Base-by-base conservation (phyloP, 2,113 vertebrate species). In the Brachionichthys hirsutus region DNA sequence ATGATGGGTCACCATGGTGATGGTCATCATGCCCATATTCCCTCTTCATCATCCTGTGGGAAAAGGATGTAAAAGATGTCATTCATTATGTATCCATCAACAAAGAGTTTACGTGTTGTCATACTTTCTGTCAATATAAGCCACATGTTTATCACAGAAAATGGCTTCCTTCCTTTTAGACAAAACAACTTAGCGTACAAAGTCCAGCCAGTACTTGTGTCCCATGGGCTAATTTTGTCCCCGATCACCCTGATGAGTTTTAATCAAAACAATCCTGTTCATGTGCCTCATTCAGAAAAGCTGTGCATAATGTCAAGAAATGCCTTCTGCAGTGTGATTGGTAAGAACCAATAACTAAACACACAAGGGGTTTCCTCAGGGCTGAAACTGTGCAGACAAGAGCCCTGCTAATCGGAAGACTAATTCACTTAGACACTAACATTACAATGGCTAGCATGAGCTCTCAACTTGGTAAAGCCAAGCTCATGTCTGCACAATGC, bases 41-140 rank as follows among this genome's bases (percentile, higher is more conserved):
- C 97, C 82, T 99, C 97, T 91, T 99, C 97, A 78, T 99, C 97
- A 88, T 99, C 97, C 97, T 99, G 85, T 77, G 49, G 81, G 73
- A 74, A 82, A 34, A 12, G 11, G 17, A 11, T 16, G 34, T 49
- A 73, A 15, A 62, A 17, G 35, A 24, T 16, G 44, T 54, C 30
- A 59, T 0, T 61, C 12, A 54, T 24, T 13, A 47, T 41, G 3
- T 11, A 35, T 49, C 11, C 11, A 59, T 30, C 44, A 55, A 34
- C 11, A 12, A 50, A 44, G 7, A 34, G 4, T 17, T 52, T 41
- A 47, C 12, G 16, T 52, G 9, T 53, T 43, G 17, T 47, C 1
- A 19, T 36, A 24, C 0, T 52, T 51, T 6, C 16, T 38, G 20
- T 47, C 2, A 59, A 66, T 7, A 53, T 38, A 65, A 59, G 46